Percentiles rank a stretch among this genome's conserved stretches.
Evolutionary conservation across 2,113 vertebrate genomes (phyloP).

Genomic region (Panthera leo): DNA sequence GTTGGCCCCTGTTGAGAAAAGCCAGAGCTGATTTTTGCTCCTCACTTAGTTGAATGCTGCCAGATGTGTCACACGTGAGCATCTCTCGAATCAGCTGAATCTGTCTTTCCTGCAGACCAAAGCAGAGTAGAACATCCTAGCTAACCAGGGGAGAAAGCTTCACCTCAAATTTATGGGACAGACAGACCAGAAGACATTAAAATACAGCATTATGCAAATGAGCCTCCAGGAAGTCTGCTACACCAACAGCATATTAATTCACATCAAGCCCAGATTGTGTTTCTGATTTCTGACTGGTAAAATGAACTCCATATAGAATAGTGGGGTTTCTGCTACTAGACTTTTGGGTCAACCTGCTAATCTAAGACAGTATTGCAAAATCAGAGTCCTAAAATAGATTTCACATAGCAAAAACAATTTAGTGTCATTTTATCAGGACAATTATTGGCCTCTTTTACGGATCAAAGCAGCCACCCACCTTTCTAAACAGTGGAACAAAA

Average conservation of each 20-base stretch:
- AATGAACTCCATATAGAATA: constrained; percentile 67
- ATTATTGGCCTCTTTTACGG: constrained; percentile 59
- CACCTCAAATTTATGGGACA: constrained; percentile 76
- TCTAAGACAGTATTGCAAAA: constrained; percentile 54
- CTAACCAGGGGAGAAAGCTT: constrained; percentile 48
- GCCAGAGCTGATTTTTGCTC: constrained; percentile 96
- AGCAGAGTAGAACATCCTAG: constrained; percentile 64
- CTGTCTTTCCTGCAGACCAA: constrained; percentile 91
- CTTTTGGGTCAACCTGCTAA: constrained; percentile 60
- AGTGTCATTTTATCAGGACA: constrained; percentile 60
- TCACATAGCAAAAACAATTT: constrained; percentile 42
- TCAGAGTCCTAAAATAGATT: constrained; percentile 24
- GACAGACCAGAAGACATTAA: constrained; percentile 70
- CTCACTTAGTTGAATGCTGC: constrained; percentile 96
- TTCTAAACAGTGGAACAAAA: constrained; percentile 65
- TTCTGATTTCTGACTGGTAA: constrained; percentile 64
- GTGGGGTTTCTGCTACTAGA: constrained; percentile 44
- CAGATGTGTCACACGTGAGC: constrained; percentile 93
- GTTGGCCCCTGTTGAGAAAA: constrained; percentile 92
- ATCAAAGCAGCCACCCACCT: constrained; percentile 67
- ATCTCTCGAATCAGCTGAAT: constrained; percentile 97
- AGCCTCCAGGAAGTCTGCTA: constrained; percentile 60
- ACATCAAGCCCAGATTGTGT: constrained; percentile 58
- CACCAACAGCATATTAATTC: constrained; percentile 72
- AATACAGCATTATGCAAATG: constrained; percentile 74